Evolutionary conservation across 2,797 vertebrate species (phyloP), one percentile per base, ranked within the genome.

Genomic region (Gymnothorax javanicus): DNA sequence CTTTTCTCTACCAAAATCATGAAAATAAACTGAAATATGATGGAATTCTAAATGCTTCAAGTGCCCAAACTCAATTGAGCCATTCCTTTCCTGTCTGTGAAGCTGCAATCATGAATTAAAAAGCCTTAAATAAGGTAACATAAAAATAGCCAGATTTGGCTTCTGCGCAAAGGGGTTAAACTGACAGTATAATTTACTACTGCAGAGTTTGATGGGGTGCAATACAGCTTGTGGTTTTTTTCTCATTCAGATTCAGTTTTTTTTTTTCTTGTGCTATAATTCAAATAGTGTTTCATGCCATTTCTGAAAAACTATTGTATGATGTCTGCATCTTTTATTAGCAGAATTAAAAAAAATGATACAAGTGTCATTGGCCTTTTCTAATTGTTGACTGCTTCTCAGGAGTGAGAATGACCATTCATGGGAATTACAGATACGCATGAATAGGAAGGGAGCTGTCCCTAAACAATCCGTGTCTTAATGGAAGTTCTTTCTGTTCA

Each of bases 111-210:
- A 43, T 43, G 1, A 43, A 43, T 43, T 43, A 43, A 43, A 43
- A 43, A 43, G 33, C 33, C 33, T 43, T 43, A 43, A 43, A 43
- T 43, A 1, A 43, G 33, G 33, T 1, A 43, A 43, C 33, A 43
- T 1, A 2, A 43, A 43, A 43, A 43, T 43, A 43, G 33, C 33
- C 33, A 43, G 33, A 43, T 43, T 43, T 43, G 33, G 33, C 33
- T 43, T 43, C 2, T 43, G 33, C 33, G 33, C 33, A 1, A 43
- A 43, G 33, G 88, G 90, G 89, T 88, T 59, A 69, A 69, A 90
- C 89, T 89, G 73, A 52, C 43, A 85, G 87, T 89, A 87, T 92
- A 91, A 92, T 93, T 93, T 89, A 90, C 93, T 92, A 88, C 86
- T 88, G 87, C 84, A 91, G 89, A 57, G 77, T 93, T 88, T 91